phyloP scores from a whole-genome alignment of 2,888 invertebrate species.

The Ectemnius continuus region DNA sequence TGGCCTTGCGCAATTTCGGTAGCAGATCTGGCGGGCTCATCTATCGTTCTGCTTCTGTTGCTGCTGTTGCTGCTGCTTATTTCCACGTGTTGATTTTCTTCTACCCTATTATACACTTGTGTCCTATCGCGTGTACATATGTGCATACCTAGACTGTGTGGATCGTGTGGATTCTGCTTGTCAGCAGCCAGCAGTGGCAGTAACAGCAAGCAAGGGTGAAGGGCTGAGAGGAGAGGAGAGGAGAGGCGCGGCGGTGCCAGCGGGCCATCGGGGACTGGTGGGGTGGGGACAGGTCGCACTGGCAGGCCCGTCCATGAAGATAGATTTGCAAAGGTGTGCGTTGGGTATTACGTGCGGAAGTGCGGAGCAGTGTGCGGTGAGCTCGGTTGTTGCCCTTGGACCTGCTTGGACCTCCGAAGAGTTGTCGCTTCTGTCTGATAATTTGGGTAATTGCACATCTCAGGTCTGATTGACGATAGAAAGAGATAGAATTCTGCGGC shows the following conservation, averaged over 20 bases:
- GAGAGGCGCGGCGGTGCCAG: too few species aligned
- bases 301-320: too few species aligned
- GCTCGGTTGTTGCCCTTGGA: slow-evolving; percentile 16
- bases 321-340: background rate
- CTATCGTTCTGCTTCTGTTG: background rate
- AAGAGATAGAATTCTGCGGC: background rate
- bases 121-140: background rate
- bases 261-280: too few species aligned
- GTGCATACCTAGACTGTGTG: too few species aligned
- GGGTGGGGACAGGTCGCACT: too few species aligned
- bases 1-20: slow-evolving; percentile 3
- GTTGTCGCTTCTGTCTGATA: background rate
- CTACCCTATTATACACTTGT: background rate
- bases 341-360: background rate
- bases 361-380: too few species aligned
- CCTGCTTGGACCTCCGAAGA: slow-evolving; percentile 44
- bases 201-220: too few species aligned
- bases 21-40: background rate
- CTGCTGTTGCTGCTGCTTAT: background rate
- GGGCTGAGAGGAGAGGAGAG: too few species aligned
- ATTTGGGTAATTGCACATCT: background rate
- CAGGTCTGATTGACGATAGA: background rate
- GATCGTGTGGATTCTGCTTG: too few species aligned
- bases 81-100: background rate
- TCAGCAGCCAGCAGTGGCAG: too few species aligned